Percentiles rank a stretch among this genome's conserved stretches.
These are phyloP conservation scores for Theodoxus fluviatilis DNA, from an alignment of 2,888 invertebrate species.

Conservation along the genomic window DNA sequence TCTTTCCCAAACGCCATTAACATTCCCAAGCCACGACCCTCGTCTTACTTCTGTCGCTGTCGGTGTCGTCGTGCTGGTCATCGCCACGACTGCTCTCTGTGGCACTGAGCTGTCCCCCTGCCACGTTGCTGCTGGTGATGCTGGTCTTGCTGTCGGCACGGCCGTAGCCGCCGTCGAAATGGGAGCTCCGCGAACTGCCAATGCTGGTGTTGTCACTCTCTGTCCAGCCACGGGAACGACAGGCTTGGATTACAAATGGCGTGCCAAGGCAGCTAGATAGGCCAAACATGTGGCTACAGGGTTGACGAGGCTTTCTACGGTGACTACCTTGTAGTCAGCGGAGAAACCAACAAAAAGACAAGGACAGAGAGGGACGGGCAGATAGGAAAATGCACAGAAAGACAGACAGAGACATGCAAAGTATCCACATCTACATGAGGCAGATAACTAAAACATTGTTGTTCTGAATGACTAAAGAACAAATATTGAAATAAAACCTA, in stretches of 20 bases:
- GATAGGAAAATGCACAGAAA: not conserved
- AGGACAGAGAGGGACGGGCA: not conserved
- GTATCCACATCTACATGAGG: too few species aligned
- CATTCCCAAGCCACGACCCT: too few species aligned
- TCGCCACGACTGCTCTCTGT: constrained; percentile 60
- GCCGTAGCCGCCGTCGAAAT: constrained; percentile 39
- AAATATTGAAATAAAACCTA: too few species aligned
- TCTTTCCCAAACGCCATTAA: too few species aligned
- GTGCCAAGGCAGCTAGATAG: not conserved
- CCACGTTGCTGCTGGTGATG: constrained; percentile 46
- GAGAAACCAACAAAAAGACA: too few species aligned
- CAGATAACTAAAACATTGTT: too few species aligned
- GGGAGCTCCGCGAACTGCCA: constrained; percentile 38
- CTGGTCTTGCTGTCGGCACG: constrained; percentile 52
- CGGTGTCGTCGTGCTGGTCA: constrained; percentile 53
- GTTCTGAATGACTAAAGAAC: too few species aligned
- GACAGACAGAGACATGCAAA: too few species aligned
- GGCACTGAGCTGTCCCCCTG: constrained; percentile 55
- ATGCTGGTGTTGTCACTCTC: constrained; percentile 62
- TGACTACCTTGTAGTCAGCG: not conserved
- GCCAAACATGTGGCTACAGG: not conserved
- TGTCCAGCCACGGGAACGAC: constrained; percentile 19
- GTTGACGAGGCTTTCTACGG: not conserved
- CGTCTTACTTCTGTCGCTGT: constrained; percentile 49
- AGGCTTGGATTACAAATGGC: not conserved